Base-by-base conservation (phyloP, 2,113 vertebrate genomes). In the Odontesthes bonariensis region DNA sequence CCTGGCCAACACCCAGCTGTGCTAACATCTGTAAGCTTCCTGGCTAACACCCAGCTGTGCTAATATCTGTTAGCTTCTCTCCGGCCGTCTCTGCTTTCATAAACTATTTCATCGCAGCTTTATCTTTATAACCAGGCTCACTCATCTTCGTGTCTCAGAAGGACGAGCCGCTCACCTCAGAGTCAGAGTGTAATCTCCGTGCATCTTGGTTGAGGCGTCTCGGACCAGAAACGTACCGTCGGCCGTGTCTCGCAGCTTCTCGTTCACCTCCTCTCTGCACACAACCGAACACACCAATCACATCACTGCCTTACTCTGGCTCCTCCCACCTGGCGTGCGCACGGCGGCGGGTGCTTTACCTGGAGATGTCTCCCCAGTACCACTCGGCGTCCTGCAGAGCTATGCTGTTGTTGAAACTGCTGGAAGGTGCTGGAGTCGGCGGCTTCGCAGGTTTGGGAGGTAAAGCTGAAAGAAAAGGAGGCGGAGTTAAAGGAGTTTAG, bases 291-390 rank as follows among this genome's bases (percentile, higher is more conserved):
- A 35, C 14, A 8, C 1, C 2, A 38, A 5, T 38, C 35, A 1
- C 35, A 38, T 38, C 10, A 1, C 35, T 38, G 1, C 35, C 35
- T 8, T 8, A 38, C 5, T 27, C 27, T 2, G 27, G 3, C 27
- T 27, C 3, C 27, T 27, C 2, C 27, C 3, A 27, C 27, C 2
- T 27, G 27, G 27, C 27, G 27, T 27, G 1, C 1, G 27, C 27
- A 27, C 3, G 27, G 27, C 27, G 27, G 33, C 31, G 42, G 33
- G 20, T 51, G 12, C 6, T 4, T 84, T 81, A 91, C 89, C 91
- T 99, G 84, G 98, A 99, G 85, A 99, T 99, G 93, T 99, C 98
- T 65, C 97, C 98, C 98, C 98, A 99, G 96, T 99, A 99, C 98
- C 97, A 99, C 92, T 99, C 98, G 4, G 98, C 97, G 55, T 99